Evolutionary conservation across 2,113 vertebrate genomes (phyloP), one percentile per base, ranked within the genome.

Genomic region (Coryphaenoides rupestris): DNA sequence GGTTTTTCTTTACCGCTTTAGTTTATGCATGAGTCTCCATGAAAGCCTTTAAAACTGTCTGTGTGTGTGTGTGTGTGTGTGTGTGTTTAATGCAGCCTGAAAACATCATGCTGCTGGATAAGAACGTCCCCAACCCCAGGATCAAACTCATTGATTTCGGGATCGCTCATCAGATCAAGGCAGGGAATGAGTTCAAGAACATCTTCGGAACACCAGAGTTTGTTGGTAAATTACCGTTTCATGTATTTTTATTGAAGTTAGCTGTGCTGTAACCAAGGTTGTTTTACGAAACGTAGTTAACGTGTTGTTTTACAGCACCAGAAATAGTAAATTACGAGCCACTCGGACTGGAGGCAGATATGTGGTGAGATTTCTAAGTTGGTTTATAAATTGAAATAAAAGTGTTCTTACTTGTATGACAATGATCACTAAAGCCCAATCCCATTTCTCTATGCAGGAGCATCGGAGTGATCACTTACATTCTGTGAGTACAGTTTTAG

Each of bases 281-380:
- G 6, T 40, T 40, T 40, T 12, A 40, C 33, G 9, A 40, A 40
- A 40, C 33, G 13, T 40, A 70, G 60, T 87, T 70, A 55, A 79
- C 78, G 47, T 2, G 1, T 55, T 72, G 58, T 54, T 74, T 74
- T 73, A 14, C 89, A 99, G 96, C 96, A 45, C 96, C 96, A 0
- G 96, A 99, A 89, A 98, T 99, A 0, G 96, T 99, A 55, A 99
- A 99, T 88, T 99, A 98, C 0, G 96, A 99, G 17, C 96, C 96
- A 0, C 90, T 98, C 56, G 96, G 96, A 10, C 84, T 99, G 83
- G 96, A 98, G 82, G 95, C 96, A 0, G 96, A 99, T 82, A 98
- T 98, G 96, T 99, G 96, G 96, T 99, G 80, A 95, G 96, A 86
- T 68, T 23, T 17, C 45, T 54, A 61, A 56, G 50, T 23, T 65